Evolutionary conservation across 2,797 vertebrate genomes (phyloP).

Genomic region (Nyctibius grandis): DNA sequence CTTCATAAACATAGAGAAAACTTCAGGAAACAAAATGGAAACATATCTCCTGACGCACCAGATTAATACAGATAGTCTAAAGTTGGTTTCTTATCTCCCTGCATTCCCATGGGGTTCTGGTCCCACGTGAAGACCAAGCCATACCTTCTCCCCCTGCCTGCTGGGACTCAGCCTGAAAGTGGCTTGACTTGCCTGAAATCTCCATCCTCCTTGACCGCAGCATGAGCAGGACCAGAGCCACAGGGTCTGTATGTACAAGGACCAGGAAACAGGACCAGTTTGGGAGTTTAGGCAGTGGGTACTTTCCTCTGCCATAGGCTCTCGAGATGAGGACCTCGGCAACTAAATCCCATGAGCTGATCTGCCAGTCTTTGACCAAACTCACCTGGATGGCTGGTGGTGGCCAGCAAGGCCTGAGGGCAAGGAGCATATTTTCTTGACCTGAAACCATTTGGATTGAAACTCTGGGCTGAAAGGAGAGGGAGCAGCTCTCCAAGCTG

Average conservation of each 20-base stretch:
- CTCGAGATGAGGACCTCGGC: background rate
- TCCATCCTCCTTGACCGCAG: background rate
- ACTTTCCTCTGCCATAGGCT: background rate
- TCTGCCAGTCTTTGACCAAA: background rate
- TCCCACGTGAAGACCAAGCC: background rate
- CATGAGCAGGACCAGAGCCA: background rate
- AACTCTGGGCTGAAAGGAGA: background rate
- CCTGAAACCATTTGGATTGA: background rate
- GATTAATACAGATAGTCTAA: background rate
- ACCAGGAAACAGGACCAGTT: background rate
- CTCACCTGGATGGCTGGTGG: background rate
- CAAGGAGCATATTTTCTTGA: background rate
- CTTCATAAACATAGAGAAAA: background rate
- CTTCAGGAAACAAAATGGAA: background rate
- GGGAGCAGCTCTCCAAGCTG: background rate
- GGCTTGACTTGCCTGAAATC: background rate
- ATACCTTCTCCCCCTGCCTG: background rate
- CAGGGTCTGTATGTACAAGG: rapidly evolving
- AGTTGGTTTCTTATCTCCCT: background rate
- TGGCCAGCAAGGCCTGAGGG: background rate
- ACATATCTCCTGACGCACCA: background rate
- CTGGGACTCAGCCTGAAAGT: background rate
- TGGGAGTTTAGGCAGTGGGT: background rate
- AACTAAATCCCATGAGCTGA: background rate
- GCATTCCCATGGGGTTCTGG: background rate